Evolutionary conservation across 2,888 invertebrate genomes (phyloP), one percentile per base, ranked within the genome.

Genomic region (Poecilus cupreus): DNA sequence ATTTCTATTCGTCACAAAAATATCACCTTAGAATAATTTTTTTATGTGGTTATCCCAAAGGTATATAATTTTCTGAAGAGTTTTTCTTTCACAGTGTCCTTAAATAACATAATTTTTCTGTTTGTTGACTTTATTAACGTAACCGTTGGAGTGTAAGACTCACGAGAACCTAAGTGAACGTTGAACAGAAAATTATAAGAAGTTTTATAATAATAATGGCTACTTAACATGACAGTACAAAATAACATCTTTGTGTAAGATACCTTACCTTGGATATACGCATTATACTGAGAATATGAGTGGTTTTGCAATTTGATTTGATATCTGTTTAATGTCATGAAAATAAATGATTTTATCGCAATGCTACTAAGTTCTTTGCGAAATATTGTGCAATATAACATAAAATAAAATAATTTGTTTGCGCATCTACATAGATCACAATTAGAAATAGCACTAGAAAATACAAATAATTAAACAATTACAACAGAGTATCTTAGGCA

Each of bases 251-350:
- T 26, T 13, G 24, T 26, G 22, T 60, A 24, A 26, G 1, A 60
- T 60, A n/a, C n/a, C 26, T 57, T 57, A 60, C 60, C 60, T 26
- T 60, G 60, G 60, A 60, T 24, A 60, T 32, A 24, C 60, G 22
- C 13, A 10, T 20, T 20, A 54, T 20, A 54, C 60, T 26, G 26
- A 24, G 57, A 26, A 26, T 60, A 60, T 60, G n/a, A 22, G n/a
- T 22, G 13, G n/a, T 60, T 60, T 24, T 60, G 60, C 60, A 60
- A 60, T 60, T 26, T 60, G 24, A 60, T 60, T 22, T 22, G 8
- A 13, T 54, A 60, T 60, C 60, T 60, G 22, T 60, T 60, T 60
- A 43, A 60, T 60, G 26, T 22, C 26, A 22, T 60, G 60, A 26
- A 60, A 60, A 13, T 60, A 60, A 4, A 43, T 43, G 60, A 60